These are phyloP conservation scores for Hoplodrina ambigua DNA, from an alignment of 2,888 invertebrate genomes.

Conservation along the genomic window DNA sequence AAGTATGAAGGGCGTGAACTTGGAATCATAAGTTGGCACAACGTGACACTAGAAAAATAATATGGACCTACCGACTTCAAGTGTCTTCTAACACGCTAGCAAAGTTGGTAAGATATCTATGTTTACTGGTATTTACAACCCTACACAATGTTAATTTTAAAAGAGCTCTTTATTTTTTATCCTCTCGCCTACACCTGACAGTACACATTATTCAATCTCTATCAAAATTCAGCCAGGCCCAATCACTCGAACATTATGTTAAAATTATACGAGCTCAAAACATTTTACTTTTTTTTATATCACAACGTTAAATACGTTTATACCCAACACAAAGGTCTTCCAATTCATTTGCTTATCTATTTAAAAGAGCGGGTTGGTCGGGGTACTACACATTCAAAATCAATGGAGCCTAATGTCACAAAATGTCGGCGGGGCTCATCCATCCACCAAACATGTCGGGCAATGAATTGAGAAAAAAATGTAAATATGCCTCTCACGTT, in stretches of 20 bases:
- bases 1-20: neutral
- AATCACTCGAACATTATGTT: constrained; percentile 60
- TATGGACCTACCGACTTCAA: constrained; percentile 1
- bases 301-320: constrained; percentile 76
- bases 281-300: constrained; percentile 71
- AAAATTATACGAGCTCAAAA: constrained; percentile 66
- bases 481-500: constrained; percentile 79
- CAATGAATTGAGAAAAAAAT: constrained; percentile 82
- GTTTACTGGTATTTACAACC: constrained; percentile 24
- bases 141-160: constrained; percentile 11
- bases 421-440: constrained; percentile 82
- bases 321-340: constrained; percentile 83
- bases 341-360: constrained; percentile 90
- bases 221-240: constrained; percentile 65
- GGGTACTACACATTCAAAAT: constrained; percentile 85
- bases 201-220: constrained; percentile 51
- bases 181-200: constrained; percentile 27
- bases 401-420: constrained; percentile 89
- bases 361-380: constrained; percentile 84
- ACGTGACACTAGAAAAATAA: constrained; percentile 13
- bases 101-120: neutral
- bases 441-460: constrained; percentile 77
- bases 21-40: constrained; percentile 2
- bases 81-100: constrained; percentile 10
- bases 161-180: constrained; percentile 38